These are phyloP conservation scores for Anthonomus grandis DNA, from an alignment of 1,140 invertebrate species.

Conservation along the genomic window DNA sequence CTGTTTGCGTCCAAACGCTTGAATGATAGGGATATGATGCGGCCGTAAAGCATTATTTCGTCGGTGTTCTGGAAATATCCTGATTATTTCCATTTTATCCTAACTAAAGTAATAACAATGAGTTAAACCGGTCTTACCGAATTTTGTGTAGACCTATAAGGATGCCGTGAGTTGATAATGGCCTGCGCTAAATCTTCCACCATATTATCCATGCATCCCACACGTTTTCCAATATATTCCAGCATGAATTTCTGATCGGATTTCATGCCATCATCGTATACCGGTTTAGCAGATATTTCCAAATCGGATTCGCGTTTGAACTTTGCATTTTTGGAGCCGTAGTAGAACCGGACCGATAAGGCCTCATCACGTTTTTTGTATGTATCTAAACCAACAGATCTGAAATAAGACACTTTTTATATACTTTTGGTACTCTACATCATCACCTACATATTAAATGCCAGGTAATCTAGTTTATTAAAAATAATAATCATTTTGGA, in stretches of 20 bases:
- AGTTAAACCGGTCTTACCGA: no score
- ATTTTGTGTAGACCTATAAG: no score
- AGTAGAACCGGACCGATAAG: constrained; percentile 20
- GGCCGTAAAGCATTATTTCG: constrained; percentile 58
- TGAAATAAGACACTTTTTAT: no score
- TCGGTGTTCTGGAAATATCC: no score
- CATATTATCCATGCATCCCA: constrained; percentile 23
- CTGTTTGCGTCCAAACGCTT: constrained; percentile 67
- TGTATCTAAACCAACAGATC: no score
- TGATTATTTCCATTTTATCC: no score
- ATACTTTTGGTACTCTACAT: no score
- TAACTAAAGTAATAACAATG: no score
- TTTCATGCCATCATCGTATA: constrained; percentile 22
- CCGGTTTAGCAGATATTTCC: constrained; percentile 9
- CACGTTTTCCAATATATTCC: constrained; percentile 31
- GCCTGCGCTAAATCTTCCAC: constrained; percentile 26
- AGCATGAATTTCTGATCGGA: constrained; percentile 35
- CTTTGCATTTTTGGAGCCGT: constrained; percentile 25
- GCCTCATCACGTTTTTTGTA: constrained; percentile 32
- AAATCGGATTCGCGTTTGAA: constrained; percentile 14
- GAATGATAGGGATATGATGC: constrained; percentile 70
- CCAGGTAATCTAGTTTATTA: no score
- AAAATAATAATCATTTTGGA: no score
- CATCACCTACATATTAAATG: no score
- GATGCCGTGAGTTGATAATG: constrained; percentile 30